Evolutionary conservation across 2,888 invertebrate species (phyloP), one percentile per base, ranked within the genome.

Genomic region (Chrysolina americana): DNA sequence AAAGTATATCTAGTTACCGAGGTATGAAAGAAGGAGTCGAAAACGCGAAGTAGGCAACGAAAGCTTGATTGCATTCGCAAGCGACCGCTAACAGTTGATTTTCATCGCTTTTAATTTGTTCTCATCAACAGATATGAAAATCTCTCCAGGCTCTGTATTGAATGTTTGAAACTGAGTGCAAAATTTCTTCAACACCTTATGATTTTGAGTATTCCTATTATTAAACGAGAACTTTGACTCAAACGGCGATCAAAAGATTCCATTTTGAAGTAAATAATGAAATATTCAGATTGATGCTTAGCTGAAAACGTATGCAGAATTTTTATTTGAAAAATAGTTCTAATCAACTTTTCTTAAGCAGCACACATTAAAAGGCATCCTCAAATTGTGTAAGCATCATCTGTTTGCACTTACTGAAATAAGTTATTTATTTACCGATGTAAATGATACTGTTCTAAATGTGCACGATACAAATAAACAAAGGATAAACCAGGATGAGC

Each of bases 91-190:
- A 83, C 82, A 81, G 80, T 78, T 73, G 73, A 73, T 75, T 79
- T 78, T 83, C 83, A 81, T 78, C 83, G 79, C 80, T 71, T 78
- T 81, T 81, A 81, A 83, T 82, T 82, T 79, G 79, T 76, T 78
- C 76, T 73, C 75, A 79, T 59, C 59, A 59, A 78, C 80, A 73
- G 63, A 65, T 70, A 65, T 69, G 36, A 69, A 62, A 69, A 69
- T 28, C 44, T 56, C 56, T 56, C 23, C 62, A 23, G 19, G 28
- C 19, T 62, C 36, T 10, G 56, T 63, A 63, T 70, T 36, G 59
- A 36, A 28, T n/a, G 36, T 28, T 23, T 11, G 44, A 23, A 36
- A 53, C 44, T 59, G 68, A 68, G 56, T 68, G 68, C 59, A n/a
- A 44, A n/a, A 19, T 8, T 64, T 41, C 50, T 17, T 70, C 70